Conservation (phyloP, 2,797 vertebrate species). For the Syncerus caffer region DNA sequence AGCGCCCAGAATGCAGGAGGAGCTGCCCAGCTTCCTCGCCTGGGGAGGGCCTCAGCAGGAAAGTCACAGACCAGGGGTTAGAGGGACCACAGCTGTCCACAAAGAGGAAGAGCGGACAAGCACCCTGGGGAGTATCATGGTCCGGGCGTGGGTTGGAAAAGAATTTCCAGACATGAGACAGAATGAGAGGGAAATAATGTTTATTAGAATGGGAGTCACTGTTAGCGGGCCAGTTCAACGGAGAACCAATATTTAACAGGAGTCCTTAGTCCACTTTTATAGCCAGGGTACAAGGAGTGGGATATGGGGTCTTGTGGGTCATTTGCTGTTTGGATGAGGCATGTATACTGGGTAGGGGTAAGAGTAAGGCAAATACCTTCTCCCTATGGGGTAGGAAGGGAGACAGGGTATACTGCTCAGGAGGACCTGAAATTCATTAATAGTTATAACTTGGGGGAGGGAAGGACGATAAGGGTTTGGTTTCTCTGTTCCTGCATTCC, state of each 20-base stretch:
- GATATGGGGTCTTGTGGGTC: not conserved
- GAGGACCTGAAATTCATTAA: not conserved
- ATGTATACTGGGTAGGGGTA: not conserved
- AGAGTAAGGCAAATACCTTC: not conserved
- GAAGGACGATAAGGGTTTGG: not conserved
- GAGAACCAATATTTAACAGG: not conserved
- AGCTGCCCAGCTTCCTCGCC: not conserved
- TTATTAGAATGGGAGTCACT: not conserved
- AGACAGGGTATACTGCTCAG: not conserved
- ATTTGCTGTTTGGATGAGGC: not conserved
- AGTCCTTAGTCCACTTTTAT: not conserved
- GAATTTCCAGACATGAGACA: not conserved
- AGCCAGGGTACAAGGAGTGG: not conserved
- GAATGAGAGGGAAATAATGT: not conserved
- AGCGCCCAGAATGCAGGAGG: too few species aligned
- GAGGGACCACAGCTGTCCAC: not conserved
- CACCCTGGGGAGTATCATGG: not conserved
- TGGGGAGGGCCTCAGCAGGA: rapidly evolving
- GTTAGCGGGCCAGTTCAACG: not conserved
- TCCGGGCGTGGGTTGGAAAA: not conserved
- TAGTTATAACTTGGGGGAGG: not conserved
- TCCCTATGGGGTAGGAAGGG: not conserved
- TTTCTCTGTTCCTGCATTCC: not conserved
- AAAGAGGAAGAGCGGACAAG: not conserved
- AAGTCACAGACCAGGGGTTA: not conserved